Evolutionary conservation across 1,140 invertebrate genomes (phyloP), one percentile per base, ranked within the genome.

Genomic region (Armadillidium nasatum): DNA sequence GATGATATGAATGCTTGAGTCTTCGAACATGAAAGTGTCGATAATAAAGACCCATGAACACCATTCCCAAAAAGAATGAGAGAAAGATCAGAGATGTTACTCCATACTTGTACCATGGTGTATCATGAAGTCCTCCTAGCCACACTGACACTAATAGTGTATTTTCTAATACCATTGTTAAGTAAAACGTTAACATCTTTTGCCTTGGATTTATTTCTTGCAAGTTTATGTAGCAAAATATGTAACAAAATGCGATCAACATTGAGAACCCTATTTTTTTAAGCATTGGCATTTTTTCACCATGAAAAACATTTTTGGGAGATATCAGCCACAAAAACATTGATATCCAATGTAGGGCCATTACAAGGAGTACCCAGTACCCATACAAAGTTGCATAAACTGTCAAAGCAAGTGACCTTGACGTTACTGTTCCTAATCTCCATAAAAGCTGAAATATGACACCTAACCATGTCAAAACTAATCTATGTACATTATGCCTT

Each of bases 81-180:
- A 87, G 85, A 75, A 89, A 87, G 45, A 89, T 88, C 23, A 91
- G 82, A 60, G 86, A 85, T 74, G 90, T 87, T 54, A 89, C 83
- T 0, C 89, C 85, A 81, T 87, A 84, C 83, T 88, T 89, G 82
- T 89, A 91, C 83, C 88, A 85, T 0, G 85, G 79, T 22, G 75
- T 83, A 81, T 82, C 78, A 84, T 85, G 85, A 76, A 87, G 83
- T 75, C 87, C 85, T 44, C 86, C 88, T 85, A 88, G 86, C 90
- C 88, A 93, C 81, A 86, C 89, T 67, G 88, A 87, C 80, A 94
- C 88, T 6, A 93, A 84, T 44, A 94, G 86, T 76, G 88, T 88
- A 84, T 95, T 96, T 86, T 96, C 94, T 67, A 95, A 85, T 83
- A 94, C 90, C 93, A 95, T 95, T 44, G 94, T 93, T n/a, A 91